A percentile compares a stretch with the other conserved stretches of the same genome.
phyloP scores from a whole-genome alignment of 2,113 vertebrate genomes.

The Paramisgurnus dabryanus region DNA sequence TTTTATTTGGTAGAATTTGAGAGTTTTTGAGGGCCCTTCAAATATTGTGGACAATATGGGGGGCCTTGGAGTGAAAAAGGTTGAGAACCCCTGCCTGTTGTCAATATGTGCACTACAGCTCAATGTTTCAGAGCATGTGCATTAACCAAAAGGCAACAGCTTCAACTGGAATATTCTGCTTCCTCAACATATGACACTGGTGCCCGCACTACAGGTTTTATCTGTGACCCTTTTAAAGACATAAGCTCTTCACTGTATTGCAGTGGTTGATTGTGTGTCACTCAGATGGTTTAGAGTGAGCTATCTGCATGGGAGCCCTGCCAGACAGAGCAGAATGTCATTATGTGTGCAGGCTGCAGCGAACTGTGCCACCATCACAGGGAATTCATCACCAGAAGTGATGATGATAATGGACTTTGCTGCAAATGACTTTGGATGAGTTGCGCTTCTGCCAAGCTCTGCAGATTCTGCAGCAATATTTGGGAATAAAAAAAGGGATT shows the following conservation, averaged over 20 bases:
- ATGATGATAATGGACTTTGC: constrained; percentile 86
- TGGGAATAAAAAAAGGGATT: constrained; percentile 53
- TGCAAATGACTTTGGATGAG: constrained; percentile 87
- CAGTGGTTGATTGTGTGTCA: constrained; percentile 64
- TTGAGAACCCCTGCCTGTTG: too few species aligned
- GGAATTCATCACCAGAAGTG: constrained; percentile 86
- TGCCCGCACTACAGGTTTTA: not conserved
- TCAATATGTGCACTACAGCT: not conserved
- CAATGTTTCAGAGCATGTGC: not conserved
- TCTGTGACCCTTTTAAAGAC: constrained; percentile 37
- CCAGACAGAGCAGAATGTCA: constrained; percentile 93
- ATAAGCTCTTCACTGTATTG: constrained; percentile 44
- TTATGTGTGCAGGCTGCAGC: constrained; percentile 82
- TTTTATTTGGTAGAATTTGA: too few species aligned
- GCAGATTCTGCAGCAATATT: constrained; percentile 67
- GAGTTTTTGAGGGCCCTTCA: too few species aligned
- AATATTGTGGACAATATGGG: too few species aligned
- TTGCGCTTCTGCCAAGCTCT: constrained; percentile 74
- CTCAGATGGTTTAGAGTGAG: constrained; percentile 75
- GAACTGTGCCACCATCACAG: constrained; percentile 77
- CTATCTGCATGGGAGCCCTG: constrained; percentile 72
- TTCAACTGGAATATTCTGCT: not conserved
- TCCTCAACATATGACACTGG: not conserved
- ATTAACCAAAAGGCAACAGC: not conserved
- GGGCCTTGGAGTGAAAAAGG: too few species aligned